Evolutionary conservation across 2,113 vertebrate genomes (phyloP).

Genomic region (Perca fluviatilis): DNA sequence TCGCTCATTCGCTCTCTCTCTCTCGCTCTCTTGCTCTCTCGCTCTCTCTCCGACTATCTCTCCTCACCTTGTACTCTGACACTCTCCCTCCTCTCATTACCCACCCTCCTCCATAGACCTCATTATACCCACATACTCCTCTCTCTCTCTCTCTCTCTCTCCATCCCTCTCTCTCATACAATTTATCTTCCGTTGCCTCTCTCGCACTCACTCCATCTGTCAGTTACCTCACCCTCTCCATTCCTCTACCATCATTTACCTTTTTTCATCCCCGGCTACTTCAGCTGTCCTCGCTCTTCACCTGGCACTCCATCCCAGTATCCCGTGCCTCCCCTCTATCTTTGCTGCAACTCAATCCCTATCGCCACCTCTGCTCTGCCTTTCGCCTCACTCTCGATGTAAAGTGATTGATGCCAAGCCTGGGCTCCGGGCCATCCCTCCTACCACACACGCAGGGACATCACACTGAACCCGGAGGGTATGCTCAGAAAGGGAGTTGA

Average conservation of each 20-base stretch:
- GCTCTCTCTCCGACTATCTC: slow-evolving; percentile 23
- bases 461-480: slow-evolving; percentile 65
- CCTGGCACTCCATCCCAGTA: slow-evolving; percentile 55
- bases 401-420: slow-evolving; percentile 74
- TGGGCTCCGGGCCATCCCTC: slow-evolving; percentile 74
- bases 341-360: slow-evolving; percentile 66
- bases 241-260: slow-evolving; percentile 65
- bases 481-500: slow-evolving; percentile 60
- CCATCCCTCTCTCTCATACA: slow-evolving; percentile 36
- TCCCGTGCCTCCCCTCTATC: slow-evolving; percentile 55
- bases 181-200: slow-evolving; percentile 65
- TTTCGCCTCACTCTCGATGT: slow-evolving; percentile 56
- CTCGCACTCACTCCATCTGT: slow-evolving; percentile 47
- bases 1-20: slow-evolving; percentile 31
- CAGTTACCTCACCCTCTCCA: slow-evolving; percentile 55
- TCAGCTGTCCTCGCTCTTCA: slow-evolving; percentile 67
- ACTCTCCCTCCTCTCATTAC: slow-evolving; percentile 52
- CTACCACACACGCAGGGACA: slow-evolving; percentile 53
- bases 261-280: slow-evolving; percentile 61
- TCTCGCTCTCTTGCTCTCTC: slow-evolving; percentile 15
- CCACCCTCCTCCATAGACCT: slow-evolving; percentile 67
- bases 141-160: slow-evolving; percentile 34
- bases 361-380: slow-evolving; percentile 65
- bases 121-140: slow-evolving; percentile 62
- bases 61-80: slow-evolving; percentile 69